These are phyloP conservation scores for Tinea trinotella DNA, from an alignment of 2,888 invertebrate species.

Conservation along the genomic window DNA sequence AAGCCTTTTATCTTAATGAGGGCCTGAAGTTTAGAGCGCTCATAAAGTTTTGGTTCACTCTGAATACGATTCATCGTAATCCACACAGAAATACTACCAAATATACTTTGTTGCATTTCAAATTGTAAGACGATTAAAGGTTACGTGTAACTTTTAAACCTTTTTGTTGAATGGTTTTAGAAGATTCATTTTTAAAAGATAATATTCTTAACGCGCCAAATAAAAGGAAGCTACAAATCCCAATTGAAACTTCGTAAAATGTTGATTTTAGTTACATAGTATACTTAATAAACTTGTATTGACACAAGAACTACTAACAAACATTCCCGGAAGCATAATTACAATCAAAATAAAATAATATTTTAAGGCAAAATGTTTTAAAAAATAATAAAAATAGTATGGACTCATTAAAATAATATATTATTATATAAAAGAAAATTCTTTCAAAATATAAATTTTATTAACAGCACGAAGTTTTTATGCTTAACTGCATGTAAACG, in stretches of 20 bases:
- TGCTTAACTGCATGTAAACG: not conserved
- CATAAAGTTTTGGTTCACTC: conserved; percentile 19
- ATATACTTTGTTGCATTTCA: conserved; percentile 14
- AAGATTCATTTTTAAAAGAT: too few relatives aligned
- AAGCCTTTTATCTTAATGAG: conserved; percentile 21
- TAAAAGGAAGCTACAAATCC: too few relatives aligned
- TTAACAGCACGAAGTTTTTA: not conserved
- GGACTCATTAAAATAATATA: not conserved
- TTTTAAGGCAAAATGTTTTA: too few relatives aligned
- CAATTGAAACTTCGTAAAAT: too few relatives aligned
- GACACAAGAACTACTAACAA: too few relatives aligned
- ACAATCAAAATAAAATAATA: too few relatives aligned
- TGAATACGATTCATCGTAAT: conserved; percentile 16
- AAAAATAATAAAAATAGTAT: too few relatives aligned
- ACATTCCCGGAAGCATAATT: too few relatives aligned
- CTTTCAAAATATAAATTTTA: not conserved
- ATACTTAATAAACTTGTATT: too few relatives aligned
- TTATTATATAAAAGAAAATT: not conserved
- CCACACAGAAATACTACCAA: conserved; percentile 7
- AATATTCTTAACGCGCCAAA: too few relatives aligned
- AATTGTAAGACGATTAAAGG: not conserved
- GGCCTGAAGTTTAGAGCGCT: conserved; percentile 16
- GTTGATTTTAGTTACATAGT: too few relatives aligned
- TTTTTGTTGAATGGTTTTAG: not conserved
- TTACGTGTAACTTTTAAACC: not conserved